phyloP scores from a whole-genome alignment of 1,140 invertebrate species.

The Goniozus legneri region DNA sequence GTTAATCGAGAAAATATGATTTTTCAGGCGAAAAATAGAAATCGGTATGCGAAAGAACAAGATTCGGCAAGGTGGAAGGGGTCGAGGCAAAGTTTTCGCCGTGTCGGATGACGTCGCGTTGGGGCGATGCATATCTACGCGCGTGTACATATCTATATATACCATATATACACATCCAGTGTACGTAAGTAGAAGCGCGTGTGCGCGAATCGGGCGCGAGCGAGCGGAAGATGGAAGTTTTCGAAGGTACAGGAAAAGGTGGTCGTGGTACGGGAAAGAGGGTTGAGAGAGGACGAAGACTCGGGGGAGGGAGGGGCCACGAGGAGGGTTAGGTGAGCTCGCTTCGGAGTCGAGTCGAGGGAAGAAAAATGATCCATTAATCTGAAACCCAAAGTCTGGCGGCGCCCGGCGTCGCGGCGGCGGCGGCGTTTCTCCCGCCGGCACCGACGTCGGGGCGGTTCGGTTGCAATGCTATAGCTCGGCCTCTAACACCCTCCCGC shows the following conservation, averaged over 20 bases:
- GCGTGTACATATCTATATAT: conserved; percentile 2
- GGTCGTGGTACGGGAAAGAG: conserved; percentile 13
- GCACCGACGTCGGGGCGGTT: conserved; percentile 15
- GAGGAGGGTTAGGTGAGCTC: conserved; percentile 40
- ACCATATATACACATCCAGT: conserved; percentile 5
- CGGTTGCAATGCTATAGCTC: conserved; percentile 39
- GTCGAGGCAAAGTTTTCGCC: too few relatives aligned
- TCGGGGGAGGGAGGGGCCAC: conserved; percentile 9
- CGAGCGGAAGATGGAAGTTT: conserved; percentile 28
- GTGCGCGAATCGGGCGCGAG: background rate
- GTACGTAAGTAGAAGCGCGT: conserved; percentile 1
- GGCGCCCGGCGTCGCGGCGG: conserved; percentile 52
- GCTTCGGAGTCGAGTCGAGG: conserved; percentile 48
- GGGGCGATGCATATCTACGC: conserved; percentile 1
- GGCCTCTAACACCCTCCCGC: too few relatives aligned
- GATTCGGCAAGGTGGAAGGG: too few relatives aligned
- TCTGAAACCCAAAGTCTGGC: conserved; percentile 55
- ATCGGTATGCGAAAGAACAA: too few relatives aligned
- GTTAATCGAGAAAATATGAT: too few relatives aligned
- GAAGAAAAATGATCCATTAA: conserved; percentile 57
- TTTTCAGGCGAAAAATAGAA: too few relatives aligned
- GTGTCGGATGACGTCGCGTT: too few relatives aligned
- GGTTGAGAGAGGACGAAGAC: background rate
- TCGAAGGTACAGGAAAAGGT: conserved; percentile 36
- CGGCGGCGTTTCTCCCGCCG: conserved; percentile 34